Evolutionary conservation across 2,797 vertebrate species (phyloP).

Genomic region (Cryptoprocta ferox): DNA sequence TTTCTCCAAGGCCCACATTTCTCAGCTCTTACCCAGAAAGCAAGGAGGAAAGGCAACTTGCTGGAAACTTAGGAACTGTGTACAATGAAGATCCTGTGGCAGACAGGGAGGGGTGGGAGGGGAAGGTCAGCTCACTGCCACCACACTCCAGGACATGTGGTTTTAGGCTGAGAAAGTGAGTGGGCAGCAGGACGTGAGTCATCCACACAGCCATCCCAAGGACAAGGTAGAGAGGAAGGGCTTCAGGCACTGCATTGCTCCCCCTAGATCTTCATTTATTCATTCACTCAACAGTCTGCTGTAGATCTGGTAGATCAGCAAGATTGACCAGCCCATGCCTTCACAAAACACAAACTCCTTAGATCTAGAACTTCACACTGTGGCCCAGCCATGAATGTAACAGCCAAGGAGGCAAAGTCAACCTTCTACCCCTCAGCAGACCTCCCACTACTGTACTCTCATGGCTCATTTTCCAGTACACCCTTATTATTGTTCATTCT

Average conservation of each 20-base stretch:
- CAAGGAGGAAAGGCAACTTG: background rate
- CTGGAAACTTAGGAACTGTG: background rate
- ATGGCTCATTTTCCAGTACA: background rate
- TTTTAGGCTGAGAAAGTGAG: slow-evolving; percentile 48
- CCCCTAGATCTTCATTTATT: background rate
- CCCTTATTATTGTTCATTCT: background rate
- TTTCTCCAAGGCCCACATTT: background rate
- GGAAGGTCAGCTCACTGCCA: background rate
- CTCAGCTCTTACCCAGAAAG: background rate
- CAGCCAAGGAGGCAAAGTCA: background rate
- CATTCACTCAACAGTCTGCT: background rate
- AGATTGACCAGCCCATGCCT: background rate
- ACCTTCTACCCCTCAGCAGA: background rate
- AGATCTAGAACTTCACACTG: background rate
- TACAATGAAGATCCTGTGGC: background rate
- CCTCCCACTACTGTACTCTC: background rate
- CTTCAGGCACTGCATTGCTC: background rate
- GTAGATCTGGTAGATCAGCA: background rate
- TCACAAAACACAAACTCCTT: slow-evolving; percentile 8
- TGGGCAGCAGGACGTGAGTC: slow-evolving; percentile 64
- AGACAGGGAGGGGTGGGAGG: background rate
- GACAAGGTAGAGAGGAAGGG: background rate
- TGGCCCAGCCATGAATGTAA: background rate
- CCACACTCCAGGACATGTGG: slow-evolving; percentile 23
- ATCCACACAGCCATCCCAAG: slow-evolving; percentile 3